A percentile compares a stretch with the other conserved stretches of the same genome.
Evolutionary conservation across 2,797 vertebrate species (phyloP).

Genomic region (Kryptolebias ocellatus): DNA sequence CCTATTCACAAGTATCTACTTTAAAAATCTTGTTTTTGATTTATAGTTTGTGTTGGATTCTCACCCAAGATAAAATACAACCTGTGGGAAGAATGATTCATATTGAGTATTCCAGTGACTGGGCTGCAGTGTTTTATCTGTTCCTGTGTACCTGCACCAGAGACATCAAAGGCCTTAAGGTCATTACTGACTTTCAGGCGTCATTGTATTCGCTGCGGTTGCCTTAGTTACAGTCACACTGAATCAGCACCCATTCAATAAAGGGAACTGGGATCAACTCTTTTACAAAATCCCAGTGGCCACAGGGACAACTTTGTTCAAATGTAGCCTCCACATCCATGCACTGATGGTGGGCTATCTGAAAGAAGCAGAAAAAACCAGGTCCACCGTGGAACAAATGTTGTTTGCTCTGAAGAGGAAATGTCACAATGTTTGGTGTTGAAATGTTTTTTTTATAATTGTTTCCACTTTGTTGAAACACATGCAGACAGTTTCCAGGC

Average conservation of each 20-base stretch:
- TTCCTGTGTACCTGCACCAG: conserved; percentile 23
- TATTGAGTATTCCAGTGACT: conserved; percentile 28
- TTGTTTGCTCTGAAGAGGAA: conserved; percentile 9
- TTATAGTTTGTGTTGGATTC: conserved; percentile 8
- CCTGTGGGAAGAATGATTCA: conserved; percentile 8
- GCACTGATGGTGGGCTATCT: not conserved
- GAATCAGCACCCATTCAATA: conserved; percentile 14
- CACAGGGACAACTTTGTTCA: conserved; percentile 4
- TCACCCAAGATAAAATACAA: conserved; percentile 1
- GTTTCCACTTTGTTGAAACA: conserved; percentile 6
- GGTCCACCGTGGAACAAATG: not conserved
- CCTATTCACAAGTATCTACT: not conserved
- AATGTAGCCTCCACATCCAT: conserved; percentile 7
- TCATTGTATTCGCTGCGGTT: conserved; percentile 30
- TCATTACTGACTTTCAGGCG: conserved; percentile 47
- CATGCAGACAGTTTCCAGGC: not conserved
- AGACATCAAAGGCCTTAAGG: conserved; percentile 58
- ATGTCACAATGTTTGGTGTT: conserved; percentile 6
- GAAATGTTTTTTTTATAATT: conserved; percentile 4
- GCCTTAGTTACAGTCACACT: conserved; percentile 46
- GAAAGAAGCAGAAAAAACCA: conserved; percentile 12
- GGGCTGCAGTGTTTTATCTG: conserved; percentile 26
- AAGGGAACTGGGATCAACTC: conserved; percentile 27
- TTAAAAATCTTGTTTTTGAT: conserved; percentile 7
- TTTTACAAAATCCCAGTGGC: conserved; percentile 21